Evolutionary conservation across 2,113 vertebrate species (phyloP), one percentile per base, ranked within the genome.

Genomic region (Microtus oregoni): DNA sequence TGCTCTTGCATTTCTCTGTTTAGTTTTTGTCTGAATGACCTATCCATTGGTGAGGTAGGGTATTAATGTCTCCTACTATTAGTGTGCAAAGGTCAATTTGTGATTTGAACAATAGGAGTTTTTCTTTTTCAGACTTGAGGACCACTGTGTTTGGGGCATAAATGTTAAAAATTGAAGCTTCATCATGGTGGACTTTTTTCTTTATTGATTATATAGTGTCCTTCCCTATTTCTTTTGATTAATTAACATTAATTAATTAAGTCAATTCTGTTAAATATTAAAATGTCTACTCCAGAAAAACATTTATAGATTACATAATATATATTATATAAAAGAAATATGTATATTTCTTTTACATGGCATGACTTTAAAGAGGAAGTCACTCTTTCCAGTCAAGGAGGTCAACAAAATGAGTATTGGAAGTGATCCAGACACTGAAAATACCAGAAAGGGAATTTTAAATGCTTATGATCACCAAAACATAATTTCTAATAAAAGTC

Each of bases 341-440:
- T 50, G 50, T 52, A 8, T 19, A 13, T 63, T 41, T 28, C 55
- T 28, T 63, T 83, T 14, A 17, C 13, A 28, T 63, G 24, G 14
- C 58, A 61, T 24, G n/a, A 14, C 26, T 65, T 89, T 5, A 26
- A 73, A 79, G 79, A 78, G n/a, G 10, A 68, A 83, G 3, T 26
- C 15, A 30, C 3, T 79, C 11, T 93, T 47, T 86, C 70, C 47
- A 95, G 50, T 58, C 26, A 92, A 90, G 47, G 55, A 47, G 70
- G 67, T 50, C 50, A 67, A n/a, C 1, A 88, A n/a, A 92, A 67
- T 22, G 22, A 91, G n/a, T 73, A 10, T 79, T 77, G 90, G n/a
- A 92, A 95, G 26, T 79, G 28, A 90, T 35, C 22, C 32, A 61
- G 82, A 91, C 17, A 55, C 5, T 94, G 26, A 38, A 90, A 92